A percentile compares a stretch with the other conserved stretches of the same genome.
These are phyloP conservation scores for Araneus ventricosus DNA, from an alignment of 1,140 invertebrate species.

Conservation along the genomic window DNA sequence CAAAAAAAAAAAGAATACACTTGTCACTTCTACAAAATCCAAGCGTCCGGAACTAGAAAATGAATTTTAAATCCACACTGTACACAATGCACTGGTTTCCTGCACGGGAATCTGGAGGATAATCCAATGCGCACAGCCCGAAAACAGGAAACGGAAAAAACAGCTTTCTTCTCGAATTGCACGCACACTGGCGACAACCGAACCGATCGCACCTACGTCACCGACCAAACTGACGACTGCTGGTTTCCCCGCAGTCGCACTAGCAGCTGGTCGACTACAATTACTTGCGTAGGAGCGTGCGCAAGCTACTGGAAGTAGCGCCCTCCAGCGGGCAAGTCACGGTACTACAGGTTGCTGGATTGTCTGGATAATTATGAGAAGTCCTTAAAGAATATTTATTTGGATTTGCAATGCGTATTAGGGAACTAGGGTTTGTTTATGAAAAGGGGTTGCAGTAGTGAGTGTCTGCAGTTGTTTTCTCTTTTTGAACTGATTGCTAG, in stretches of 20 bases:
- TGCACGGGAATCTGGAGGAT: background rate
- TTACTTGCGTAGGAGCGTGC: slow-evolving; percentile 73
- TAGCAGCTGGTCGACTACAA: slow-evolving; percentile 69
- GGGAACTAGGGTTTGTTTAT: background rate
- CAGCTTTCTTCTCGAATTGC: slow-evolving; percentile 4
- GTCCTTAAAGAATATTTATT: slow-evolving; percentile 22
- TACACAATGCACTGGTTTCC: slow-evolving; percentile 19
- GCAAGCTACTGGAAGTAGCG: slow-evolving; percentile 65
- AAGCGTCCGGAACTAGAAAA: slow-evolving; percentile 2
- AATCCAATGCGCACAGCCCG: slow-evolving; percentile 34
- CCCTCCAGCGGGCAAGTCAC: slow-evolving; percentile 31
- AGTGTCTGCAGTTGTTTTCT: background rate
- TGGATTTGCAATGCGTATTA: background rate
- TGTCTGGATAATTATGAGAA: slow-evolving; percentile 4
- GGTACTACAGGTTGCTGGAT: slow-evolving; percentile 64
- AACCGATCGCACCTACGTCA: slow-evolving; percentile 51
- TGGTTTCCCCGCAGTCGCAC: slow-evolving; percentile 64
- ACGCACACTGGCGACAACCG: background rate
- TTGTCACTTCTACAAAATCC: background rate
- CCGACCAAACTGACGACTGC: slow-evolving; percentile 66
- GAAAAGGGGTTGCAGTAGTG: background rate
- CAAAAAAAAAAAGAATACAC: background rate
- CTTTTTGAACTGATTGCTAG: background rate
- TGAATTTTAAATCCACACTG: slow-evolving; percentile 49
- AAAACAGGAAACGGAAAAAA: slow-evolving; percentile 58